Percentiles rank a stretch among this genome's conserved stretches.
Evolutionary conservation across 2,888 invertebrate genomes (phyloP).

Genomic region (Cataglyphis livida): DNA sequence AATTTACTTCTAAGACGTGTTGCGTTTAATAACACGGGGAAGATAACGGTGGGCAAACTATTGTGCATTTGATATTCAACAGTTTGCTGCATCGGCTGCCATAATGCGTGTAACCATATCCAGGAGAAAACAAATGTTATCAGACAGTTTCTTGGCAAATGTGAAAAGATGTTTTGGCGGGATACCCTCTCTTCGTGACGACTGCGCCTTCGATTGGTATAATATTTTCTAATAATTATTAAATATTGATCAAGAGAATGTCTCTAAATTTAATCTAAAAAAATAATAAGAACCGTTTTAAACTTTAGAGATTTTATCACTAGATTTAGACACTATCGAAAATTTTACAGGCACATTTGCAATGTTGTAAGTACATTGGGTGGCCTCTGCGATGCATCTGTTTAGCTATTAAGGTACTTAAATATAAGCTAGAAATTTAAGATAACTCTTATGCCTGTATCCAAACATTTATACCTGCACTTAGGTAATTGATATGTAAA

Average conservation of each 20-base stretch:
- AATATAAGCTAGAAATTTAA: slow-evolving; percentile 75
- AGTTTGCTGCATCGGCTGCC: slow-evolving; percentile 83
- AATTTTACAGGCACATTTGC: slow-evolving; percentile 81
- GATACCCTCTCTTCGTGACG: slow-evolving; percentile 81
- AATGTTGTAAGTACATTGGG: slow-evolving; percentile 85
- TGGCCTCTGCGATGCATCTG: slow-evolving; percentile 80
- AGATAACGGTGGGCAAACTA: slow-evolving; percentile 81
- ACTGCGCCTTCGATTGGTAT: slow-evolving; percentile 83
- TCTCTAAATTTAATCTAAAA: slow-evolving; percentile 68
- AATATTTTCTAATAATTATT: slow-evolving; percentile 81
- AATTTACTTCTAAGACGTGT: slow-evolving; percentile 78
- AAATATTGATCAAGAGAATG: slow-evolving; percentile 74
- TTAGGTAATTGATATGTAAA: slow-evolving; percentile 84
- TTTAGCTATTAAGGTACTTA: slow-evolving; percentile 77
- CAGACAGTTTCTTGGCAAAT: slow-evolving; percentile 79
- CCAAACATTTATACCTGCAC: slow-evolving; percentile 82
- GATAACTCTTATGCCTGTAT: slow-evolving; percentile 77
- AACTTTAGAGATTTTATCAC: slow-evolving; percentile 68
- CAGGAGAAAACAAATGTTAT: slow-evolving; percentile 80
- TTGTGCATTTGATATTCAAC: slow-evolving; percentile 85
- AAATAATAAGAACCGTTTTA: slow-evolving; percentile 66
- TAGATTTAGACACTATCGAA: slow-evolving; percentile 75
- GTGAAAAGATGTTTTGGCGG: slow-evolving; percentile 80
- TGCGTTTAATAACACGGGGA: slow-evolving; percentile 72
- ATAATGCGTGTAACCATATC: slow-evolving; percentile 75